Base-by-base conservation (phyloP, 1,140 invertebrate genomes). In the Bombus superbus region DNA sequence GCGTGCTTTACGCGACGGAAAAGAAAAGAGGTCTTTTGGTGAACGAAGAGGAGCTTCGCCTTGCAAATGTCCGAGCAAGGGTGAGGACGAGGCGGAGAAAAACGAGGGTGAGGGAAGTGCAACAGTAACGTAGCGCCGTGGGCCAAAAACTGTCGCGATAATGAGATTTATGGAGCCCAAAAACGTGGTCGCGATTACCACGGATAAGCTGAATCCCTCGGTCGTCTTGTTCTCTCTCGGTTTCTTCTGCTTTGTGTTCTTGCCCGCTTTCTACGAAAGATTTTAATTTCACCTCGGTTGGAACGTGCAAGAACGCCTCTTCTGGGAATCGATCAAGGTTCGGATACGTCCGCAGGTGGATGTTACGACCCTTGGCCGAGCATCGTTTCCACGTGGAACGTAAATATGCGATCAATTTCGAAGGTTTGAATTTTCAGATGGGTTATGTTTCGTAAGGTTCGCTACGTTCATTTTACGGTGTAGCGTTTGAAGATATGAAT, bases 151-250 rank as follows among this genome's bases (percentile, higher is more conserved):
- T 86, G 87, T 85, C 90, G 85, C 80, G 90, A 91, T 91, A 91
- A 90, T 90, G 90, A 90, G 90, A 91, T 91, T 91, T 91, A 91
- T 90, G 79, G 81, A 47, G 68, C 79, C 85, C 84, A 83, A 91
- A 91, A 90, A 91, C 90, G 90, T 90, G 90, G 85, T 83, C 86
- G 86, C 88, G 89, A 90, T 90, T 88, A 91, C 66, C 66, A 47
- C 62, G 89, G 86, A 86, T 86, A 86, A 86, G 80, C 85, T 22
- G 44, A 40, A 81, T 64, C 47, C 71, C 28, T 62, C 59, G 28
- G 10, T n/a, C 59, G 59, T 62, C 59, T 62, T n/a, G 59, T 62
- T 72, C 42, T 64, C 72, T 86, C 28, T 11, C 59, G 10, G 59
- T 62, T 62, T 62, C 59, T 62, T 62, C 28, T 13, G 28, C 59